Evolutionary conservation across 2,113 vertebrate genomes (phyloP).

Genomic region (Nyctibius bracteatus): DNA sequence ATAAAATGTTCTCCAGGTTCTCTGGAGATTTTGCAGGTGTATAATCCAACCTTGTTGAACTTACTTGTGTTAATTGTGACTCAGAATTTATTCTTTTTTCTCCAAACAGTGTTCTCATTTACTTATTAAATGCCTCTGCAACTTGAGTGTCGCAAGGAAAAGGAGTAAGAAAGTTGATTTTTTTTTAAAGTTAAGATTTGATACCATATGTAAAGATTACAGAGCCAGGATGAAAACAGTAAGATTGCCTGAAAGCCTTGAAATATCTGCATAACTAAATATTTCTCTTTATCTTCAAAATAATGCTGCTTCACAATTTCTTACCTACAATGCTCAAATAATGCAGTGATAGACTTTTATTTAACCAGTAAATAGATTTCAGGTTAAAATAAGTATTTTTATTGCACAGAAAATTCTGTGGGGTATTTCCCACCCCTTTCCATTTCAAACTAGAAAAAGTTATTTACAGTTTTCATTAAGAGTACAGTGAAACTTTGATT

Average conservation of each 20-base stretch:
- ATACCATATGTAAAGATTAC: not conserved
- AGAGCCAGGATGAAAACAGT: not conserved
- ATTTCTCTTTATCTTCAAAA: not conserved
- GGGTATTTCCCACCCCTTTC: not conserved
- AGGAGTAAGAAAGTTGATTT: not conserved
- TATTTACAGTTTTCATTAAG: not conserved
- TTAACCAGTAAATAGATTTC: not conserved
- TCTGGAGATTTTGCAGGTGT: not conserved
- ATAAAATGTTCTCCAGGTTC: not conserved
- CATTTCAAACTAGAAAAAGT: not conserved
- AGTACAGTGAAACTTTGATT: not conserved
- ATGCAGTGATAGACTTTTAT: not conserved
- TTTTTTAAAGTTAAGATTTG: not conserved
- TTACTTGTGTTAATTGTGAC: not conserved
- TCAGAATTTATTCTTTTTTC: not conserved
- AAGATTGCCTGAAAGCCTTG: not conserved
- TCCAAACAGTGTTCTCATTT: not conserved
- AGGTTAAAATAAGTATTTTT: not conserved
- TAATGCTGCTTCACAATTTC: not conserved
- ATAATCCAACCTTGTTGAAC: not conserved
- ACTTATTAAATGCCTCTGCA: not conserved
- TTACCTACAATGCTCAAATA: not conserved
- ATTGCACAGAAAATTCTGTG: not conserved
- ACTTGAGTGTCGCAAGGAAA: not conserved
- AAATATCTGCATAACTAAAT: not conserved